A percentile compares a stretch with the other conserved stretches of the same genome.
These are phyloP conservation scores for Ashinkailepas kermadecensis DNA, from an alignment of 2,888 invertebrate species.

Conservation along the genomic window DNA sequence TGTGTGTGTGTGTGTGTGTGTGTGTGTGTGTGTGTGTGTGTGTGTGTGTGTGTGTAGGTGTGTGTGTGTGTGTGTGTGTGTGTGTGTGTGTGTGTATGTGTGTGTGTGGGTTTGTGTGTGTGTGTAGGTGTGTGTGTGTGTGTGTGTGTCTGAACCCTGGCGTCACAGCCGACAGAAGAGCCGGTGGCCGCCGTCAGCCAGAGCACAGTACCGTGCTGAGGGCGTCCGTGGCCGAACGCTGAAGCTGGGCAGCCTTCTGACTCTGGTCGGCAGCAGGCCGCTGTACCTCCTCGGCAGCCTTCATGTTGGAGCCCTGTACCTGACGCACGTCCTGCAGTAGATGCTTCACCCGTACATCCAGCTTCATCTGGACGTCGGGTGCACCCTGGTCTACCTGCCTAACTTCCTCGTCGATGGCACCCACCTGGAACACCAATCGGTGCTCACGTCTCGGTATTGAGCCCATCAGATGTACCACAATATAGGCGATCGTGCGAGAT, in stretches of 20 bases:
- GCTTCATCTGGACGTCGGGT: background rate
- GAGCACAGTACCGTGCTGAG: background rate
- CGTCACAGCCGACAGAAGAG: too few relatives aligned
- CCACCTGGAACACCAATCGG: background rate
- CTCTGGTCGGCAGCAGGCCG: background rate
- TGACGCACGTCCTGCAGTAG: conserved; percentile 4
- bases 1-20: too few relatives aligned
- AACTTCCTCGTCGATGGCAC: background rate
- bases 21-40: too few relatives aligned
- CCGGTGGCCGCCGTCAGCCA: too few relatives aligned
- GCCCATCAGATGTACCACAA: too few relatives aligned
- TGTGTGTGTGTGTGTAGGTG: too few relatives aligned
- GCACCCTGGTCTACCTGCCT: background rate
- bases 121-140: too few relatives aligned
- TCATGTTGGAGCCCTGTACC: background rate
- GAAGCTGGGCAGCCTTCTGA: background rate
- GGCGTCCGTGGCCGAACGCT: background rate
- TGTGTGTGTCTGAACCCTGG: too few relatives aligned
- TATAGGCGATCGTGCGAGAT: too few relatives aligned
- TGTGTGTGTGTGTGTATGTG: too few relatives aligned
- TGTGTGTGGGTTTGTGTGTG: too few relatives aligned
- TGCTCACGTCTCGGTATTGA: background rate
- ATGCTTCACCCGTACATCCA: background rate
- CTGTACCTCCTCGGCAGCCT: background rate
- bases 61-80: too few relatives aligned